A percentile compares a stretch with the other conserved stretches of the same genome.
These are phyloP conservation scores for Apogon talboti DNA, from an alignment of 2,797 vertebrate species.

Conservation along the genomic window DNA sequence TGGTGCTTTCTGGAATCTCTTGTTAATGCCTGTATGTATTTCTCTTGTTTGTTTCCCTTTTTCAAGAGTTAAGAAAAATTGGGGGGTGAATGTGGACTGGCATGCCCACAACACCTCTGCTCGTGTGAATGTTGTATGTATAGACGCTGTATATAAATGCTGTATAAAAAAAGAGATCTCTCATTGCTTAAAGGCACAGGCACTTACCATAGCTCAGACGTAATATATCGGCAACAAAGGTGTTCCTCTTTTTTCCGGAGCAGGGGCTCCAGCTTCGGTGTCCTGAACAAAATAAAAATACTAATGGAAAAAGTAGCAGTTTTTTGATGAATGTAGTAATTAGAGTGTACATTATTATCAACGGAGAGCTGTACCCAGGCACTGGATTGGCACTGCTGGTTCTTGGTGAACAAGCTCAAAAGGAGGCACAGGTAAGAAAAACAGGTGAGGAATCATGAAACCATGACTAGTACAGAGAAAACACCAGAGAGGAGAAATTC, in stretches of 20 bases:
- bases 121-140: slow-evolving; percentile 86
- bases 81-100: slow-evolving; percentile 63
- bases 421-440: slow-evolving; percentile 52
- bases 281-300: slow-evolving; percentile 82
- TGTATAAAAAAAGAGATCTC: slow-evolving; percentile 83
- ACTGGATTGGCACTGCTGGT: slow-evolving; percentile 22
- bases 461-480: neutral
- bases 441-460: slow-evolving; percentile 38
- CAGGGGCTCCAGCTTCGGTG: slow-evolving; percentile 77
- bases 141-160: slow-evolving; percentile 90
- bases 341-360: slow-evolving; percentile 34
- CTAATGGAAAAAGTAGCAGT: slow-evolving; percentile 74
- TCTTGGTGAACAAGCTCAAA: slow-evolving; percentile 57
- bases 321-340: slow-evolving; percentile 68
- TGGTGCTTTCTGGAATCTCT: slow-evolving; percentile 70
- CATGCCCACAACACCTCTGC: slow-evolving; percentile 68
- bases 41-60: slow-evolving; percentile 50
- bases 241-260: slow-evolving; percentile 75
- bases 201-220: slow-evolving; percentile 83
- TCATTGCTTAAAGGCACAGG: slow-evolving; percentile 85
- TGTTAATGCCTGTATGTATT: slow-evolving; percentile 68
- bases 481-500: neutral
- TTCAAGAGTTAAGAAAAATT: slow-evolving; percentile 60
- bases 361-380: slow-evolving; percentile 15
- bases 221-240: slow-evolving; percentile 85